These are phyloP conservation scores for Macroglossus sobrinus DNA, from an alignment of 2,113 vertebrate species.

Conservation along the genomic window DNA sequence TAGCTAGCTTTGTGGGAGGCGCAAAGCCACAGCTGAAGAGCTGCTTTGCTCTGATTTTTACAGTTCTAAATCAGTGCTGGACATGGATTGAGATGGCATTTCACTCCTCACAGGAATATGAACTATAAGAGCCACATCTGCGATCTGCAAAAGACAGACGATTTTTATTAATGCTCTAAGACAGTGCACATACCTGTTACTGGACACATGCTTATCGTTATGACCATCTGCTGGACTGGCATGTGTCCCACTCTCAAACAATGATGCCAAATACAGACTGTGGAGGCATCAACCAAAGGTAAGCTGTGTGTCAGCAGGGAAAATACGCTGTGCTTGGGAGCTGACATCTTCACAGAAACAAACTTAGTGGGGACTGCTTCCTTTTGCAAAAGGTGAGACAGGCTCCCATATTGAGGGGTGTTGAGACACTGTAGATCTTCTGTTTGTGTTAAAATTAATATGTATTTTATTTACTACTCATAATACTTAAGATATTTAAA, in stretches of 20 bases:
- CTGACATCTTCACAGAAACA: neutral
- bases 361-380: neutral
- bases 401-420: neutral
- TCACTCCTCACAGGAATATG: neutral
- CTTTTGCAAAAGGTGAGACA: neutral
- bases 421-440: neutral
- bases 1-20: neutral
- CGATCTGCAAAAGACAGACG: constrained; percentile 37
- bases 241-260: constrained; percentile 27
- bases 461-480: neutral
- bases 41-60: neutral
- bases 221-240: constrained; percentile 71
- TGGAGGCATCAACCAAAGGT: constrained; percentile 49
- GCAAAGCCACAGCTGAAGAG: constrained; percentile 2
- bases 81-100: neutral
- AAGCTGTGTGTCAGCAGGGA: constrained; percentile 14
- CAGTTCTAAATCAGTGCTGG: neutral
- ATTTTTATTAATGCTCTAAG: constrained; percentile 57
- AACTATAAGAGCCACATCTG: no score
- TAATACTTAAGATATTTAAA: neutral
- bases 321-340: neutral
- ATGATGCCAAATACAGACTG: constrained; percentile 48
- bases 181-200: constrained; percentile 47
- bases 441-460: neutral
- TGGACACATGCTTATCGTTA: constrained; percentile 46